These are phyloP conservation scores for Gerosis bhagava DNA, from an alignment of 2,888 invertebrate species.

Conservation along the genomic window DNA sequence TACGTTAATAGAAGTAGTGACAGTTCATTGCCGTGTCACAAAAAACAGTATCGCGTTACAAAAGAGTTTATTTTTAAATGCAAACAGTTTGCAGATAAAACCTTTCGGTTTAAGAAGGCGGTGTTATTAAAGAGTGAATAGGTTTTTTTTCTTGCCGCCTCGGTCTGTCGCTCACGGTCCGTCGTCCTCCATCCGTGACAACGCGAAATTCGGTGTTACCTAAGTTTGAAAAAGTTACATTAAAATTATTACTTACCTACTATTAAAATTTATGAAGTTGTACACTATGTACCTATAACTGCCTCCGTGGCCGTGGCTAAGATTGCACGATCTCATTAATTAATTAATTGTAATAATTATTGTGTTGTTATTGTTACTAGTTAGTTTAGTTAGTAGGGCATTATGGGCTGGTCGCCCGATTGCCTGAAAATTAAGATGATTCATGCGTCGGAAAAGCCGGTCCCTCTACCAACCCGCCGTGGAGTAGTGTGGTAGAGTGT, in stretches of 20 bases:
- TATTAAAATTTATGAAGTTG: constrained; percentile 9
- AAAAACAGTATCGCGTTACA: constrained; percentile 21
- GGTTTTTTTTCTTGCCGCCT: constrained; percentile 56
- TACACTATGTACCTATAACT: neutral
- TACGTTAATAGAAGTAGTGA: neutral
- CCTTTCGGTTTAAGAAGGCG: constrained; percentile 17
- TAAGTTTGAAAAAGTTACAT: constrained; percentile 34
- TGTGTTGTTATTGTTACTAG: too few species aligned
- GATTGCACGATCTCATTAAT: too few species aligned
- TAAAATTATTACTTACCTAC: constrained; percentile 8
- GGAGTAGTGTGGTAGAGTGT: too few species aligned
- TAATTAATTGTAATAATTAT: too few species aligned
- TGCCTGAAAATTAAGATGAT: too few species aligned
- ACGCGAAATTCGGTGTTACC: constrained; percentile 54
- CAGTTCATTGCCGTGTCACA: constrained; percentile 8
- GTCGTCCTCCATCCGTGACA: constrained; percentile 49
- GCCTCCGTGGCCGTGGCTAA: too few species aligned
- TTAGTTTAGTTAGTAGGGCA: too few species aligned
- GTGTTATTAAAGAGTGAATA: constrained; percentile 41
- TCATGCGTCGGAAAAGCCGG: too few species aligned
- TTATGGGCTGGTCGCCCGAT: too few species aligned
- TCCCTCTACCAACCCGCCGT: too few species aligned
- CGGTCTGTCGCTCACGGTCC: constrained; percentile 55
- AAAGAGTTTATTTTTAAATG: constrained; percentile 24
- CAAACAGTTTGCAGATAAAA: constrained; percentile 18